Evolutionary conservation across 2,113 vertebrate genomes (phyloP), one percentile per base, ranked within the genome.

Genomic region (Cyprinodon brontotheroides): DNA sequence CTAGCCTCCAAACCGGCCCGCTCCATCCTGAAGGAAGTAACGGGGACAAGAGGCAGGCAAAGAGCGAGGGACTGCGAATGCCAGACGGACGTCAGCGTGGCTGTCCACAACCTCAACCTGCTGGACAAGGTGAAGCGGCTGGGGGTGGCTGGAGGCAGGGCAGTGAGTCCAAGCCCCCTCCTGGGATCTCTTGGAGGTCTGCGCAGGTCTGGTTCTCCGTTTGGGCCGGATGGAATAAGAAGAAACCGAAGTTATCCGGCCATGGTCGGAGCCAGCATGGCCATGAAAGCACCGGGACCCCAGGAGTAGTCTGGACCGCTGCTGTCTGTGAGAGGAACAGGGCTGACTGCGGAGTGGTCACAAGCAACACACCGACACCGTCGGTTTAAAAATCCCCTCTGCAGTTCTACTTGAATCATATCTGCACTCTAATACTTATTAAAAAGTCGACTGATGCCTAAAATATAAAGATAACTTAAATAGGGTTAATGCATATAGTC

Each of bases 261-360:
- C 36, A 95, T 98, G 96, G 97, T 98, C 61, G 97, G 97, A n/a
- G 97, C 97, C 82, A 98, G 98, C 92, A 98, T 99, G 97, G 97
- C 96, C 83, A 99, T 99, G 97, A 98, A 97, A 82, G 96, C 94
- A 48, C 97, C 97, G 0, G 94, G 95, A 0, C 94, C 97, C 13
- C 94, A 96, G 86, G 93, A 87, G 63, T 92, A 96, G 60, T 92
- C 94, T 0, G 95, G 95, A 70, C 94, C 96, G 71, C 91, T 96
- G 66, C 95, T 96, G 91, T 94, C 92, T 75, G 84, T 93, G 81
- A 94, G 92, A 95, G 4, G 96, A 95, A 89, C 93, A 94, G 94
- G 73, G 95, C 88, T 38, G 81, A 70, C 82, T 80, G 77, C 75
- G 75, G 79, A 80, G 22, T 81, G 66, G 84, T 80, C 77, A 74